Conservation (phyloP, 2,888 invertebrate genomes). For the Dryobotodes eremita region DNA sequence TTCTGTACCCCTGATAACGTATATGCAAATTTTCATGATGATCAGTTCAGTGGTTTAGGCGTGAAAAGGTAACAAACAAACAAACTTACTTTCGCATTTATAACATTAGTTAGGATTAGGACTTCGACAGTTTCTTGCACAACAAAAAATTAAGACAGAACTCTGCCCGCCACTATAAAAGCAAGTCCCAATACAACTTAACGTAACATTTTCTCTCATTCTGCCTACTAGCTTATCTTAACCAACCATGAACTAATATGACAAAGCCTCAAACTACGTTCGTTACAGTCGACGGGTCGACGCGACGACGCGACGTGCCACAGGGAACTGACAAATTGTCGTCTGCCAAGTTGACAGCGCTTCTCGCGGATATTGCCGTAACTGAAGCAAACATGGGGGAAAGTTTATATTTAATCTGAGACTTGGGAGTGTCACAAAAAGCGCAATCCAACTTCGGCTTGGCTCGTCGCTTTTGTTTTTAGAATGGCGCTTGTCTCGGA, state of each 20-base stretch:
- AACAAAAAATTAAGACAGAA: constrained; percentile 4
- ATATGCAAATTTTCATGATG: no score
- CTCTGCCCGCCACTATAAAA: not conserved
- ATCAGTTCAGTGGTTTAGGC: no score
- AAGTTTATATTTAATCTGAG: constrained; percentile 84
- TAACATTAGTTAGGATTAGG: no score
- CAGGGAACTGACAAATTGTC: constrained; percentile 75
- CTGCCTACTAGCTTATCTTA: constrained; percentile 38
- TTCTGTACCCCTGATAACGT: no score
- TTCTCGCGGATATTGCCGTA: constrained; percentile 76
- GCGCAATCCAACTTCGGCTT: constrained; percentile 73
- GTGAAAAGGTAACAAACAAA: no score
- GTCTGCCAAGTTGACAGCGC: constrained; percentile 73
- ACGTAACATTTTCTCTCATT: constrained; percentile 36
- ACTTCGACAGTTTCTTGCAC: not conserved
- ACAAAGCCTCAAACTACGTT: constrained; percentile 61
- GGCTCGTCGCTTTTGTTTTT: constrained; percentile 72
- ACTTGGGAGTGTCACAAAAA: constrained; percentile 73
- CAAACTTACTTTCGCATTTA: no score
- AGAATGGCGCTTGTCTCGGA: constrained; percentile 63
- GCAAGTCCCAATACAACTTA: constrained; percentile 12
- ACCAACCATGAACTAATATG: constrained; percentile 64
- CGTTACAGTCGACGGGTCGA: constrained; percentile 53
- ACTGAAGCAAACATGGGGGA: constrained; percentile 70
- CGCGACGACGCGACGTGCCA: constrained; percentile 56